Evolutionary conservation across 1,140 invertebrate species (phyloP).

Genomic region (Belonocnema kinseyi): DNA sequence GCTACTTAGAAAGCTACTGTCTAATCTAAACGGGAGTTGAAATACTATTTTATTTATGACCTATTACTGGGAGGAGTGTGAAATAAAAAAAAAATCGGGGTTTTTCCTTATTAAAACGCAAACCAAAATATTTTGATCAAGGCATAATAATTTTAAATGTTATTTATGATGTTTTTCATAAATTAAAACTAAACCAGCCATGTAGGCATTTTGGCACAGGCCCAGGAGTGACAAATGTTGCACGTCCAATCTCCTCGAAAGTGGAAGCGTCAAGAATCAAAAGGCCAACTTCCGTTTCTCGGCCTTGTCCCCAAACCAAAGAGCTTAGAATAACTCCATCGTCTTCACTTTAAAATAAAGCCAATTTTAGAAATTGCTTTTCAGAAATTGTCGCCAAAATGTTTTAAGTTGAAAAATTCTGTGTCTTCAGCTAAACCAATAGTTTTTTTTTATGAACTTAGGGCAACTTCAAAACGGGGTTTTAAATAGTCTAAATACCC

Average conservation of each 20-base stretch:
- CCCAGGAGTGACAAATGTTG: conserved; percentile 81
- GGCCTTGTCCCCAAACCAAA: conserved; percentile 80
- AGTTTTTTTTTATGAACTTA: no score
- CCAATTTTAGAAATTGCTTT: not conserved
- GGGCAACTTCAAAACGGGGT: no score
- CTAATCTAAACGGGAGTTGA: no score
- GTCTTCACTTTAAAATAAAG: conserved; percentile 79
- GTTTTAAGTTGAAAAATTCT: no score
- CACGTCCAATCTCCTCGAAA: conserved; percentile 81
- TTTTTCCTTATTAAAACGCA: no score
- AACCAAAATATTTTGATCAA: not conserved
- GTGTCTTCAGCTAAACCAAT: no score
- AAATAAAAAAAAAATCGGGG: no score
- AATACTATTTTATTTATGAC: no score
- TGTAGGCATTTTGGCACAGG: conserved; percentile 88
- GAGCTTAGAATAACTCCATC: conserved; percentile 85
- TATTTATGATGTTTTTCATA: conserved; percentile 39
- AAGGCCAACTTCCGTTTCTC: conserved; percentile 80
- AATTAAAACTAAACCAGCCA: conserved; percentile 81
- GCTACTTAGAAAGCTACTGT: no score
- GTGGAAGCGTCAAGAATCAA: conserved; percentile 83
- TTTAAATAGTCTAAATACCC: no score
- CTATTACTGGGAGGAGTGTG: no score
- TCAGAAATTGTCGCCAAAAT: no score
- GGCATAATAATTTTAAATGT: not conserved